phyloP scores from a whole-genome alignment of 1,140 invertebrate species.

The Drosophila funebris region DNA sequence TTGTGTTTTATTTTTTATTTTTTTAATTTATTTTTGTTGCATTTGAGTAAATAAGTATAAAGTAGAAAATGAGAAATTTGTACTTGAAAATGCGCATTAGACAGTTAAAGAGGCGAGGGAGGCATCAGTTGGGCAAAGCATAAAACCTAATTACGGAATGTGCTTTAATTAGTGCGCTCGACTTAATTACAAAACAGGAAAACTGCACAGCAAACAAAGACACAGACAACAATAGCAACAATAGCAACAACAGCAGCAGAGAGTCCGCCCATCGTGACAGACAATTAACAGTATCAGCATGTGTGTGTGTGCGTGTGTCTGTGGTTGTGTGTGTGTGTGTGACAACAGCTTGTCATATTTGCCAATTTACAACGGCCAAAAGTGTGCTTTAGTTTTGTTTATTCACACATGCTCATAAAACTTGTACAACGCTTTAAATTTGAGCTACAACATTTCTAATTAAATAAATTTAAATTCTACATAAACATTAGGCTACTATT shows the following conservation, averaged over 20 bases:
- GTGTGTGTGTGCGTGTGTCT: neutral
- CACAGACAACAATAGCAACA: constrained; percentile 35
- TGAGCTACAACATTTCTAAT: no score
- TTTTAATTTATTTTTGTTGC: no score
- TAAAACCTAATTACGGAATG: constrained; percentile 63
- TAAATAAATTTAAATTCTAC: no score
- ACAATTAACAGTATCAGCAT: constrained; percentile 42
- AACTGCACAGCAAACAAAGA: constrained; percentile 48
- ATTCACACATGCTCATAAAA: constrained; percentile 23
- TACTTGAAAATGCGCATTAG: constrained; percentile 22
- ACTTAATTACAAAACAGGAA: constrained; percentile 70
- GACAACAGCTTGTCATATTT: constrained; percentile 59
- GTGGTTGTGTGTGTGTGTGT: constrained; percentile 1
- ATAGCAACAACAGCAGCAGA: constrained; percentile 15
- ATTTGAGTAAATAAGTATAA: neutral
- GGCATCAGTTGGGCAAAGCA: constrained; percentile 31
- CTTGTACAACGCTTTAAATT: neutral
- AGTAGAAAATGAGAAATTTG: no score
- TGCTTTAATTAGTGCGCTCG: constrained; percentile 65
- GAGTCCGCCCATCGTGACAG: constrained; percentile 17
- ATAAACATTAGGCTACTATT: no score
- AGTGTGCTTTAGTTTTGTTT: constrained; percentile 42
- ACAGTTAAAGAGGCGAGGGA: neutral
- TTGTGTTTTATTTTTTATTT: no score
- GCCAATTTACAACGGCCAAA: constrained; percentile 30